A percentile compares a stretch with the other conserved stretches of the same genome.
Evolutionary conservation across 2,113 vertebrate genomes (phyloP).

Genomic region (Camarhynchus parvulus): DNA sequence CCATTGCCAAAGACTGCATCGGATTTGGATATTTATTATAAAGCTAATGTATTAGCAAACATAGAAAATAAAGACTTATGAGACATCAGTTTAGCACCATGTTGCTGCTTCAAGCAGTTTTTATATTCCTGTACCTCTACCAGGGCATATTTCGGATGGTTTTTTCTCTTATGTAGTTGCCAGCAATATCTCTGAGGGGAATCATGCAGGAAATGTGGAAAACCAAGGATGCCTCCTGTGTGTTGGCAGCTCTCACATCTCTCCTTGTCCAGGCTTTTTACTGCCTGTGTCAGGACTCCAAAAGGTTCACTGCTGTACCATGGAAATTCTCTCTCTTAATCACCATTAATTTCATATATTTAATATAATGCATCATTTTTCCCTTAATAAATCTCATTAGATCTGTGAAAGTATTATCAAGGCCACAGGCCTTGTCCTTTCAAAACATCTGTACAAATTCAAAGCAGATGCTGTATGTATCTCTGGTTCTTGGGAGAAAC

Average conservation of each 20-base stretch:
- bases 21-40: background rate
- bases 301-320: background rate
- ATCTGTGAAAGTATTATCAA: background rate
- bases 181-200: background rate
- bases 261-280: background rate
- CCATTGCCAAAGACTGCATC: background rate
- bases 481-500: background rate
- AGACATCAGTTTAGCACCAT: background rate
- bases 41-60: background rate
- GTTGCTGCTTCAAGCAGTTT: background rate
- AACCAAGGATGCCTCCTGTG: background rate
- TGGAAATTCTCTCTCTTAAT: background rate
- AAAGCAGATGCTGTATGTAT: background rate
- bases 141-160: fast-evolving
- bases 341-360: background rate
- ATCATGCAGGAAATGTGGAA: background rate
- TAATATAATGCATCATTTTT: background rate
- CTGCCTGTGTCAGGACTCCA: background rate
- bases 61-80: background rate
- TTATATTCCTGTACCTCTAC: background rate
- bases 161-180: background rate
- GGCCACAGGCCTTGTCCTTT: background rate
- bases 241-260: background rate
- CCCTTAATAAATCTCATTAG: background rate
- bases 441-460: background rate